Evolutionary conservation across 2,113 vertebrate genomes (phyloP), one percentile per base, ranked within the genome.

Genomic region (Antennarius striatus): DNA sequence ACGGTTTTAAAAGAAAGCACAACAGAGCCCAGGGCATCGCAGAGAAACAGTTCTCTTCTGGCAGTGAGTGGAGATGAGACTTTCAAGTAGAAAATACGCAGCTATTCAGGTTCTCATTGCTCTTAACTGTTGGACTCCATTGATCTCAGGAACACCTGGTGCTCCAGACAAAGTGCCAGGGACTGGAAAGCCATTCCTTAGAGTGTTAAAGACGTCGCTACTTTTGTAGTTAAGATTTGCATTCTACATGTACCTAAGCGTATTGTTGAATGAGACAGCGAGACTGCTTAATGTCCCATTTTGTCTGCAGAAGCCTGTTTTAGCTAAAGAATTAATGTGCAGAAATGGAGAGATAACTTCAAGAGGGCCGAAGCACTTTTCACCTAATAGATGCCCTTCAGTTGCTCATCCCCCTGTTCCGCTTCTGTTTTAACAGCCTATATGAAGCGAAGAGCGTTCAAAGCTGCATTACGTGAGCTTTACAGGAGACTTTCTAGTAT

Each of bases 11-110:
- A 75, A 55, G 51, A 68, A 66, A 73, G 68, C 56, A 71, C 67
- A 73, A 65, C 63, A 61, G 42, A 67, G 71, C 76, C 70, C 5
- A 29, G 51, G 76, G 85, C 74, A 49, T 52, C 52, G 58, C 71
- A 57, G 68, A 77, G 68, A 68, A 66, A 67, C 17, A 48, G 22
- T 53, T 64, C 11, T 67, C 52, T 69, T 52, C 45, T 67, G 68
- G 63, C 55, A 59, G 15, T 0, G 9, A 73, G 62, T 49, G 56
- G 39, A 77, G 56, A 74, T 56, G 63, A 85, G 49, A 36, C 30
- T 17, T 64, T 57, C 53, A 48, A 64, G 55, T 7, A 22, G 40
- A 46, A 63, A 39, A 66, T 14, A 48, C 7, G 1, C 29, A 62
- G 60, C 54, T 74, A 46, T 68, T 83, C 68, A 51, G 50, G 64